Evolutionary conservation across 2,113 vertebrate genomes (phyloP).

Genomic region (Callipepla squamata): DNA sequence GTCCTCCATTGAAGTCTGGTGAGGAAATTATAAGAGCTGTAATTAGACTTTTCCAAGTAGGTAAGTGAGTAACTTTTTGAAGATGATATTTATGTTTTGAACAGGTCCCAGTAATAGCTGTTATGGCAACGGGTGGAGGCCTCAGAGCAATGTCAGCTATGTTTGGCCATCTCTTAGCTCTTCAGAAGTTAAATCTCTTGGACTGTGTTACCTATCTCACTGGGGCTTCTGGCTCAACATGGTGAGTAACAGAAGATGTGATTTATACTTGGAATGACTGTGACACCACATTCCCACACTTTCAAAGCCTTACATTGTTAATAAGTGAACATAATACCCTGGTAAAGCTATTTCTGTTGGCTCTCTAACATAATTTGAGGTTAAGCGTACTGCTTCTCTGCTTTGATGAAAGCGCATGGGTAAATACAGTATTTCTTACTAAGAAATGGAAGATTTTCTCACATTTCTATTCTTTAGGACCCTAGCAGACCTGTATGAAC

Average conservation of each 20-base stretch:
- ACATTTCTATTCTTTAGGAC: slow-evolving; percentile 74
- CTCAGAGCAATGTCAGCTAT: slow-evolving; percentile 85
- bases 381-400: neutral
- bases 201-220: slow-evolving; percentile 85
- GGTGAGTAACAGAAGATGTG: slow-evolving; percentile 74
- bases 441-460: neutral
- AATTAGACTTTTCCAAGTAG: neutral
- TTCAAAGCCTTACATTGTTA: neutral
- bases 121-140: slow-evolving; percentile 87
- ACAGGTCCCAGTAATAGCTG: slow-evolving; percentile 85
- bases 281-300: neutral
- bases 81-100: slow-evolving; percentile 49
- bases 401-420: neutral
- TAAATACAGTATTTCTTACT: neutral
- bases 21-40: neutral
- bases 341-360: neutral
- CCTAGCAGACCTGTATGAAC: slow-evolving; percentile 79
- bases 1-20: neutral
- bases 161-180: slow-evolving; percentile 82
- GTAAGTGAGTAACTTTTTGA: slow-evolving; percentile 10
- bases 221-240: slow-evolving; percentile 88
- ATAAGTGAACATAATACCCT: neutral
- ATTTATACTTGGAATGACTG: neutral
- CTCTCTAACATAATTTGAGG: neutral
- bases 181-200: slow-evolving; percentile 82